These are phyloP conservation scores for Eudiplozoon nipponicum DNA, from an alignment of 2,888 invertebrate species.

Conservation along the genomic window DNA sequence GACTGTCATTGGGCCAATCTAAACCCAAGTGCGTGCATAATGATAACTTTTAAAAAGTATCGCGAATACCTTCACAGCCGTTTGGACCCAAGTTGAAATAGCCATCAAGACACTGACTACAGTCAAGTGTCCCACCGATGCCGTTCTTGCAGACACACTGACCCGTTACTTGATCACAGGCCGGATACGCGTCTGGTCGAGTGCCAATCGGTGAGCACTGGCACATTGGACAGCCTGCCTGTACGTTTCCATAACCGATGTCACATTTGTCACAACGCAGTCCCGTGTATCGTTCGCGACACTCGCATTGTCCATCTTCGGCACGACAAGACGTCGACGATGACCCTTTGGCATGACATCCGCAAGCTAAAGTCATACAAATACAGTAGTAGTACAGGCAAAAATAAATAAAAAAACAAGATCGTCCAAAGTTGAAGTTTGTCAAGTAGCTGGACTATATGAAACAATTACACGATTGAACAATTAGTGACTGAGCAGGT, in stretches of 20 bases:
- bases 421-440: no score
- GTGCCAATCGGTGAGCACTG: conserved; percentile 4
- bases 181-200: not conserved
- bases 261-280: conserved; percentile 1
- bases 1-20: no score
- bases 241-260: not conserved
- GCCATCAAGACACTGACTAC: conserved; percentile 3
- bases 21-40: no score
- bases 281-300: not conserved
- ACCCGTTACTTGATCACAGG: conserved; percentile 6
- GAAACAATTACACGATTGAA: no score
- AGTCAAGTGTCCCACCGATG: conserved; percentile 2
- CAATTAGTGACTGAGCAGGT: no score
- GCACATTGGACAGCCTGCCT: conserved; percentile 4
- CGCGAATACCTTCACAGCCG: conserved; percentile 22
- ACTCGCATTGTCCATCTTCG: conserved; percentile 3
- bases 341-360: not conserved
- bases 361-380: no score
- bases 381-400: no score
- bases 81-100: conserved; percentile 4
- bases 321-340: not conserved
- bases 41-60: no score
- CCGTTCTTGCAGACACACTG: conserved; percentile 4
- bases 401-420: no score
- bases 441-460: no score